Conservation (phyloP, 2,113 vertebrate species). For the Seriola aureovittata region DNA sequence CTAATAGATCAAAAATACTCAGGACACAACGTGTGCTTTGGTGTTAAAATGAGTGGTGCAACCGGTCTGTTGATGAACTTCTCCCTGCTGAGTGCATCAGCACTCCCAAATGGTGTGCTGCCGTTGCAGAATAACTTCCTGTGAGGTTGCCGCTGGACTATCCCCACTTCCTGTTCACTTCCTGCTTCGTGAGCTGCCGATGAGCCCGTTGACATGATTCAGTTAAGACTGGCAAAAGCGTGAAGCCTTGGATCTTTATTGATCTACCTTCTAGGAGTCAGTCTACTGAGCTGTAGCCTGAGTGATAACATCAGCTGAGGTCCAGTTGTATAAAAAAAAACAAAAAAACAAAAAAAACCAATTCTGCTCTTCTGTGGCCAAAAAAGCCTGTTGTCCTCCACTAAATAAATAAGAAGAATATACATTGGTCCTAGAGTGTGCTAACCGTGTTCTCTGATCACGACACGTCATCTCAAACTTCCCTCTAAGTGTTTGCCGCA, state of each 20-base stretch:
- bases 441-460: neutral
- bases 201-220: constrained; percentile 13
- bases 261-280: neutral
- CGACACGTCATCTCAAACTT: constrained; percentile 17
- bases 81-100: constrained; percentile 36
- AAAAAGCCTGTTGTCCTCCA: constrained; percentile 44
- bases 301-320: neutral
- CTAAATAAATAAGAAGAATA: constrained; percentile 22
- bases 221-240: neutral
- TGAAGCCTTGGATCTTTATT: neutral
- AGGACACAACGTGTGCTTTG: neutral
- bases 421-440: neutral
- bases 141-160: constrained; percentile 50
- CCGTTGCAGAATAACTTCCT: constrained; percentile 81
- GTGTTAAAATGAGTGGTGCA: constrained; percentile 17
- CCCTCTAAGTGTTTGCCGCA: neutral
- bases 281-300: neutral
- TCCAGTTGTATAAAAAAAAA: neutral
- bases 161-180: constrained; percentile 70
- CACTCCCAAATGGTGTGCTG: constrained; percentile 58
- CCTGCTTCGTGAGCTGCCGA: constrained; percentile 53
- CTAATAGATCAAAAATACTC: neutral
- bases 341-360: neutral
- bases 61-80: constrained; percentile 49
- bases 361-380: constrained; percentile 13